These are phyloP conservation scores for Caenorhabditis virilis DNA, from an alignment of 2,888 invertebrate species.

Conservation along the genomic window DNA sequence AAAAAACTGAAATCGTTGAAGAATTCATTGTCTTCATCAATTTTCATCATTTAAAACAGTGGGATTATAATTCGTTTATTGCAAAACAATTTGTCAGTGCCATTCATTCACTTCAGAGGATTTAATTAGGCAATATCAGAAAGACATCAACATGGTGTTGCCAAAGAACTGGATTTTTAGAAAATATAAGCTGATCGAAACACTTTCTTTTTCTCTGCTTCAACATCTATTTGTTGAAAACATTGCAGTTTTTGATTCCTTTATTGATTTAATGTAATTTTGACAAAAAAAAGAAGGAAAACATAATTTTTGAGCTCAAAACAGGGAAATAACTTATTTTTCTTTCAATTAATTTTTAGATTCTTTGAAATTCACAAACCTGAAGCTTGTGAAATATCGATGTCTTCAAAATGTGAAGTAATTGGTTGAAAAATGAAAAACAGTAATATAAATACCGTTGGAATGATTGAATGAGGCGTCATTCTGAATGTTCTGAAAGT, in stretches of 20 bases:
- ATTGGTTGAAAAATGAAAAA: constrained; percentile 24
- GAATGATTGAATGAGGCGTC: constrained; percentile 9
- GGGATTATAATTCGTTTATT: no score
- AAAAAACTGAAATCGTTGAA: no score
- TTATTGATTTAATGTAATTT: background rate
- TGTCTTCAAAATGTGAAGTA: constrained; percentile 22
- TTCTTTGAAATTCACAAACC: constrained; percentile 11
- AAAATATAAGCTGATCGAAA: background rate
- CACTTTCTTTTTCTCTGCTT: no score
- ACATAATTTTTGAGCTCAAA: no score
- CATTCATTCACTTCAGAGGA: no score
- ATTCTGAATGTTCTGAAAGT: no score
- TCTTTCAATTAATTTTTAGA: background rate
- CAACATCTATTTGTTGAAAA: background rate
- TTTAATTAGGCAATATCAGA: background rate
- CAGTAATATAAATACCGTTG: constrained; percentile 14
- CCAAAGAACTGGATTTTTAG: constrained; percentile 25
- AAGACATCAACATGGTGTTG: constrained; percentile 2
- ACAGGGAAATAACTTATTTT: no score
- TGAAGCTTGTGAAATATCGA: constrained; percentile 22
- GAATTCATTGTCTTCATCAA: no score
- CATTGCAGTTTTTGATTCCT: background rate
- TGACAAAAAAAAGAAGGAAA: background rate
- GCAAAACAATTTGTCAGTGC: background rate
- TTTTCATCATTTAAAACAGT: no score